phyloP scores from a whole-genome alignment of 1,140 invertebrate species.

The Drosophila parvula region DNA sequence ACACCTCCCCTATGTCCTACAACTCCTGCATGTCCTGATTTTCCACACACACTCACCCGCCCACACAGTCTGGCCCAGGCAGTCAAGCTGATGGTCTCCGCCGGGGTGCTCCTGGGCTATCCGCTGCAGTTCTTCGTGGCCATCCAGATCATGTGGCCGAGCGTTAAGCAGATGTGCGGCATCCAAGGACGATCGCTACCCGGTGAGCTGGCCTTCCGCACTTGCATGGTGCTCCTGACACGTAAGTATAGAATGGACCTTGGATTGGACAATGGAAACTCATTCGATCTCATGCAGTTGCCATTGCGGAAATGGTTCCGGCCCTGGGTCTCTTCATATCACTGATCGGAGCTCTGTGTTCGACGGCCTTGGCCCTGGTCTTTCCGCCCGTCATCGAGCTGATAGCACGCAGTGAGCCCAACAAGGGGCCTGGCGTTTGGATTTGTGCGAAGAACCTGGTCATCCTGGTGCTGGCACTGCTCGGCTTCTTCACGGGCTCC shows the following conservation, averaged over 20 bases:
- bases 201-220: constrained; percentile 87
- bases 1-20: too few relatives aligned
- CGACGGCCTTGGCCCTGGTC: constrained; percentile 93
- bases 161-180: constrained; percentile 51
- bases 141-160: constrained; percentile 87
- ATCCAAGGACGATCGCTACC: constrained; percentile 70
- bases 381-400: constrained; percentile 95
- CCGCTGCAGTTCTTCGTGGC: constrained; percentile 94
- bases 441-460: constrained; percentile 86
- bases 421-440: constrained; percentile 83
- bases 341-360: constrained; percentile 94
- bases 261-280: not conserved
- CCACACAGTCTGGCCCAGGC: constrained; percentile 86
- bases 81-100: constrained; percentile 88
- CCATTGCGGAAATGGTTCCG: constrained; percentile 92
- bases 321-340: constrained; percentile 95
- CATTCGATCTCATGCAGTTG: constrained; percentile 85
- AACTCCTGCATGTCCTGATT: not conserved
- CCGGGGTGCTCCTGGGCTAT: constrained; percentile 91
- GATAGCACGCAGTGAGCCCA: constrained; percentile 86
- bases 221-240: constrained; percentile 88
- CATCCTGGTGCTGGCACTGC: constrained; percentile 88
- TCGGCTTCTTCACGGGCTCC: constrained; percentile 90
- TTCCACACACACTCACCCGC: too few relatives aligned
- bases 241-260: constrained; percentile 86